Conservation (phyloP, 2,888 invertebrate genomes). For the Pantelozetes paolii region DNA sequence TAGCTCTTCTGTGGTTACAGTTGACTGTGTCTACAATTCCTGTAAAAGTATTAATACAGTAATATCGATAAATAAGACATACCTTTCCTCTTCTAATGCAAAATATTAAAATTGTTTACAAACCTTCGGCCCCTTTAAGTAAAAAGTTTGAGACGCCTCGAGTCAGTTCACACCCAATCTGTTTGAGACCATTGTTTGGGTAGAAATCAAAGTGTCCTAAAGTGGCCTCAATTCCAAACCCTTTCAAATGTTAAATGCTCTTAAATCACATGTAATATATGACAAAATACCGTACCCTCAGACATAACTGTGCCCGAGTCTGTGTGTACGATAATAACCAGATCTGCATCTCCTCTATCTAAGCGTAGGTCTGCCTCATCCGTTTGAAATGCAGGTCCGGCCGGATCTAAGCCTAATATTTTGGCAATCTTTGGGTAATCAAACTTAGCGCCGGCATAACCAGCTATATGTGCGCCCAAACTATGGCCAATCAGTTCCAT, state of each 20-base stretch:
- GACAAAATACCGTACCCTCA: not conserved
- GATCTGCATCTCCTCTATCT: slow-evolving; percentile 35
- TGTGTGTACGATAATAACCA: slow-evolving; percentile 35
- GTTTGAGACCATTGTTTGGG: slow-evolving; percentile 39
- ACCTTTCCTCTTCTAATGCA: too few relatives aligned
- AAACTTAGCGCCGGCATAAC: slow-evolving; percentile 34
- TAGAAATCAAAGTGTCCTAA: slow-evolving; percentile 39
- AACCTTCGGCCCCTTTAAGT: slow-evolving; percentile 28
- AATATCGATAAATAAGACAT: too few relatives aligned
- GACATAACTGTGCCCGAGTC: slow-evolving; percentile 31
- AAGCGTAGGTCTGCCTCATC: slow-evolving; percentile 32
- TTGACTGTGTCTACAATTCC: slow-evolving; percentile 37
- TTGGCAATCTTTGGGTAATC: slow-evolving; percentile 23
- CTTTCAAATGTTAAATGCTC: not conserved
- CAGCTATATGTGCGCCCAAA: slow-evolving; percentile 39
- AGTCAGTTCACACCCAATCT: slow-evolving; percentile 37
- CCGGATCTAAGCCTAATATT: slow-evolving; percentile 41
- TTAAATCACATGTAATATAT: not conserved
- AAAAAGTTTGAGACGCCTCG: slow-evolving; percentile 35
- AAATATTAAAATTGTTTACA: too few relatives aligned
- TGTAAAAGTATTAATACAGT: not conserved
- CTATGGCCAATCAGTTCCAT: slow-evolving; percentile 35
- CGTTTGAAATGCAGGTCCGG: slow-evolving; percentile 37
- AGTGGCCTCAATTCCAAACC: slow-evolving; percentile 35
- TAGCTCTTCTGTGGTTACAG: slow-evolving; percentile 37